Evolutionary conservation across 1,140 invertebrate species (phyloP), one percentile per base, ranked within the genome.

Genomic region (Drosophila sucinea): DNA sequence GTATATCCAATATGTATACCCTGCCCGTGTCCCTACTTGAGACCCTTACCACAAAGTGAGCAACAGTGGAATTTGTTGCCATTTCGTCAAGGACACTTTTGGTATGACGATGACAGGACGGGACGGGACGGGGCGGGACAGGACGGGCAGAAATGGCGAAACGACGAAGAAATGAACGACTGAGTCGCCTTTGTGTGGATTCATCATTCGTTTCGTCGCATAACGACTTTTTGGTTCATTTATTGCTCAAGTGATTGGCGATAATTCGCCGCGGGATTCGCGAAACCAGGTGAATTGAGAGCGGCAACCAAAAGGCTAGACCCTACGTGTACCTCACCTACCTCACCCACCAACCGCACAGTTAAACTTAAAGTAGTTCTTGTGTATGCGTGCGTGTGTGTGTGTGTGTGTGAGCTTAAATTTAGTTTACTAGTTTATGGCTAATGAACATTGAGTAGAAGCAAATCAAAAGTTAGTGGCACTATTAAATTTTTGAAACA

Each of bases 191-290:
- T 51, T 33, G 55, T 56, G 5, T 30, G 55, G 11, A 30, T 30
- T 56, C 55, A 33, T 57, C 55, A 33, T 57, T 58, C 58, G 68
- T 71, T 57, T 58, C 54, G 64, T 71, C 64, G 72, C 76, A 71
- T 75, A 78, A 78, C 72, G 72, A 78, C 76, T 78, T 78, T 51
- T 78, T 67, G 76, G 54, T 75, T 78, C 76, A 78, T 78, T 78
- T 78, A 78, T 78, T 75, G 72, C 72, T 71, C 76, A 75, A 75
- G 76, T 78, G 76, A 78, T 78, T 78, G 76, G 76, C 76, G 76
- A 78, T 78, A 78, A 78, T 78, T 78, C 76, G 72, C 67, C 68
- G 76, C 76, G 76, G 38, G 29, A 70, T 57, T 47, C 7, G 62
- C 32, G 23, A 56, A 51, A 60, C 60, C 55, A 73, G 74, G 51